Base-by-base conservation (phyloP, 2,888 invertebrate genomes). In the Philopedon plagiatum region DNA sequence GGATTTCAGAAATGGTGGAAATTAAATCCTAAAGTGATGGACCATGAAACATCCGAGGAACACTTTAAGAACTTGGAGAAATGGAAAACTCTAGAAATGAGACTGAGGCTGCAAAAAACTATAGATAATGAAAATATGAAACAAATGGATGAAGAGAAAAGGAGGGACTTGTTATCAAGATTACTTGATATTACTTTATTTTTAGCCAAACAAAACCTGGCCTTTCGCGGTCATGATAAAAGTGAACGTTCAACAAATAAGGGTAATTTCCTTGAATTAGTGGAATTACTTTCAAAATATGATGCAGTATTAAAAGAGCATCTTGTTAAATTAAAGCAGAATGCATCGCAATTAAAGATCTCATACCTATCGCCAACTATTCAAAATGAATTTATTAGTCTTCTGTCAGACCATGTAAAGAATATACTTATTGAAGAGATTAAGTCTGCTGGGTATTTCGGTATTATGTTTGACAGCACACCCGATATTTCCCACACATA, bases 381-480 rank as follows among this genome's bases (percentile, higher is more conserved):
- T 13, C 13, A n/a, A 15, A 39, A 39, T 15, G 39, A 39, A 39
- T 39, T 13, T 15, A 39, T 39, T 13, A 39, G 3, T 39, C 13
- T 39, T 13, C 13, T 39, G 13, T 9, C 15, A 13, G 13, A 39
- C 39, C 39, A 39, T 9, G 13, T 39, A 2, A 39, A 39, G 13
- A 8, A n/a, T 34, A 34, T 9, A 11, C 34, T 39, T 39, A 15
- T 39, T 15, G 13, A 15, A 2, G 7, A 39, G 13, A 13, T 39
- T 39, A 13, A 39, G 13, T 39, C 39, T n/a, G 39, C 39, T 4
- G 9, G 13, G 13, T 39, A 39, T 39, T n/a, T 39, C 13, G n/a
- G 39, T 39, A 39, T 9, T 39, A 39, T 39, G 39, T 39, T 39
- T 39, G 39, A 39, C 13, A 39, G 39, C 39, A 39, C 39, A 39